Conservation (phyloP, 2,797 vertebrate species). For the Amniataba percoides region DNA sequence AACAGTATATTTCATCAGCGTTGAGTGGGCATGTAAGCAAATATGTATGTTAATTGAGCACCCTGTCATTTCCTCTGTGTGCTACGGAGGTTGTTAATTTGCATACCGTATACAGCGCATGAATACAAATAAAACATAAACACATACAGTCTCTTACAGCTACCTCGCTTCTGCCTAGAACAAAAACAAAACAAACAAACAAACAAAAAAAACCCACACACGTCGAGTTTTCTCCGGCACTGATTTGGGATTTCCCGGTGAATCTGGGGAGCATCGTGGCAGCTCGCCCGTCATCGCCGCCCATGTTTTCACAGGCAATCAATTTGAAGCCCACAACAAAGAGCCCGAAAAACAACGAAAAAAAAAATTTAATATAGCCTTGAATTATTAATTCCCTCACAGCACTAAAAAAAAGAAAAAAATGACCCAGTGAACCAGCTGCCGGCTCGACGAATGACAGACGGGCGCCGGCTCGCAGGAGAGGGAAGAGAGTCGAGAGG, state of each 20-base stretch:
- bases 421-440: constrained; percentile 47
- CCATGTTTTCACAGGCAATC: constrained; percentile 51
- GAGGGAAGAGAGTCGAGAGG: background rate
- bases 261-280: constrained; percentile 15
- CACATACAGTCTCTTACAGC: background rate
- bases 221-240: background rate
- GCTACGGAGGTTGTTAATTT: constrained; percentile 49
- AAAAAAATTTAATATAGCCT: constrained; percentile 38
- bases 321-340: constrained; percentile 48
- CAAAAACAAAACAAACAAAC: constrained; percentile 5
- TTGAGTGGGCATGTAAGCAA: constrained; percentile 48
- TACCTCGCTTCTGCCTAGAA: background rate
- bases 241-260: constrained; percentile 38
- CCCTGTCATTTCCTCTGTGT: constrained; percentile 28
- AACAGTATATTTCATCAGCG: constrained; percentile 37
- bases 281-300: constrained; percentile 7
- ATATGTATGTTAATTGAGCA: constrained; percentile 50
- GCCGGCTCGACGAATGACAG: constrained; percentile 9
- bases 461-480: background rate
- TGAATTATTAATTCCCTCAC: constrained; percentile 62
- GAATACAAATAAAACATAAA: constrained; percentile 12
- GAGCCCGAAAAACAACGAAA: constrained; percentile 24
- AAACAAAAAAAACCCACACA: background rate
- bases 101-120: background rate
- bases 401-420: constrained; percentile 33